Percentiles rank a stretch among this genome's conserved stretches.
Conservation (phyloP, 2,113 vertebrate species). For the Lanius ludovicianus region DNA sequence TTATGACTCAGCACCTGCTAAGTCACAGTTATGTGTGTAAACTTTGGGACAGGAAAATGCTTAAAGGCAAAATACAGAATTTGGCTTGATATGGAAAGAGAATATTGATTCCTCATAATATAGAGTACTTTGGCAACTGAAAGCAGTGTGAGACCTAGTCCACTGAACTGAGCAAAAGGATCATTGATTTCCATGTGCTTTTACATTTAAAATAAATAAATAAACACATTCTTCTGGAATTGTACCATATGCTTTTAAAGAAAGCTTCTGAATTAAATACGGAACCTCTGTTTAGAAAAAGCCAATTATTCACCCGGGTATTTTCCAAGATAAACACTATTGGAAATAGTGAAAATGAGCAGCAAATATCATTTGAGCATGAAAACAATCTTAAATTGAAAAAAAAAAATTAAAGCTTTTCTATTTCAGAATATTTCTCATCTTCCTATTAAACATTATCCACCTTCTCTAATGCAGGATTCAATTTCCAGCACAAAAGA, state of each 20-base stretch:
- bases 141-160: background rate
- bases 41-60: background rate
- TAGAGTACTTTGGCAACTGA: background rate
- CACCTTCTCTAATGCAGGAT: conserved; percentile 61
- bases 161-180: background rate
- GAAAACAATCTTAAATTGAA: conserved; percentile 18
- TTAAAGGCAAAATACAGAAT: background rate
- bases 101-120: background rate
- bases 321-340: conserved; percentile 9
- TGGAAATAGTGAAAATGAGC: background rate
- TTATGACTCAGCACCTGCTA: background rate
- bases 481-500: conserved; percentile 63
- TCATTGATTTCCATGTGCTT: background rate
- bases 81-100: background rate
- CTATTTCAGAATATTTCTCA: conserved; percentile 51
- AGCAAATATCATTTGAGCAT: conserved; percentile 22
- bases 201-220: background rate
- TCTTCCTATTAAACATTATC: conserved; percentile 62
- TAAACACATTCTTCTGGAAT: background rate
- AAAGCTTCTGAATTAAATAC: background rate
- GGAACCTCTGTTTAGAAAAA: background rate
- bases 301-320: background rate
- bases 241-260: background rate
- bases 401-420: background rate
- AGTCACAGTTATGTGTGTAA: background rate